Evolutionary conservation across 2,888 invertebrate species (phyloP), one percentile per base, ranked within the genome.

Genomic region (Lycaena phlaeas): DNA sequence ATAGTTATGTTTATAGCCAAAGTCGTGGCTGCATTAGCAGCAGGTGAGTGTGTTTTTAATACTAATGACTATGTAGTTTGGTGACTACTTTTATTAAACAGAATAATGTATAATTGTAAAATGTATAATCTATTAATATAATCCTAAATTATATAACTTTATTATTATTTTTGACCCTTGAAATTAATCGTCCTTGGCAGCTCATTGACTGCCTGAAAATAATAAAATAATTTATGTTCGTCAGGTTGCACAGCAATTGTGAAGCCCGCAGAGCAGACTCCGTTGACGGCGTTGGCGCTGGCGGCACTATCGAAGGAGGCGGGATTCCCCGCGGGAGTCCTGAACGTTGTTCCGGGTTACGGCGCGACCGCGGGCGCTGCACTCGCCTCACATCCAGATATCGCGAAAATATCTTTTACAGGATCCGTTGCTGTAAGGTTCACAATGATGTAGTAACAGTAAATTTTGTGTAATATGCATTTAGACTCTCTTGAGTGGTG

Each of bases 181-280:
- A 14, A 14, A 29, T 29, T 2, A 14, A 14, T 29, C 14, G 14
- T 14, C 14, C n/a, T n/a, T n/a, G n/a, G n/a, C n/a, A n/a, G n/a
- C n/a, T n/a, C n/a, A n/a, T n/a, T n/a, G n/a, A n/a, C n/a, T n/a
- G n/a, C n/a, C n/a, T n/a, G n/a, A n/a, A n/a, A n/a, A n/a, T n/a
- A n/a, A n/a, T n/a, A n/a, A n/a, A n/a, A n/a, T n/a, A n/a, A n/a
- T n/a, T n/a, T n/a, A n/a, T n/a, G n/a, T n/a, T n/a, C 12, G 1
- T 2, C 15, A 77, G 92, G 91, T 52, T 90, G 95, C 61, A 93
- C 93, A 0, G 87, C 95, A 10, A 89, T 97, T 1, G 85, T 97
- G 50, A 97, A 97, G 71, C 94, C 96, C 0, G 97, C 97, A 0
- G 97, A 98, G 67, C 97, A 97, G 72, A 97, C 97, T 0, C 93